Conservation (phyloP, 2,888 invertebrate genomes). For the Chrysolina americana region DNA sequence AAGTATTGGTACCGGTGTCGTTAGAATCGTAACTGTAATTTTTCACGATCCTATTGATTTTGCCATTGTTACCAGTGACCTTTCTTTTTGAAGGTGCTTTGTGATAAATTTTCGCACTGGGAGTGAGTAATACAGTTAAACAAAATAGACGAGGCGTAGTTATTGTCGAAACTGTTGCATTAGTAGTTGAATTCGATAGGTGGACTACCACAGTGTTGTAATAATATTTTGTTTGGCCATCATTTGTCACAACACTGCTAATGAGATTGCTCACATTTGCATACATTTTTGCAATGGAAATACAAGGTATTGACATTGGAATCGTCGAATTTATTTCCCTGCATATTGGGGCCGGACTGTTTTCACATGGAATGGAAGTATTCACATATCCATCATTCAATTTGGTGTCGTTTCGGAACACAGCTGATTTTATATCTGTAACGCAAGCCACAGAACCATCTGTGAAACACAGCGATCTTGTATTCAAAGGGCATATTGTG, state of each 20-base stretch:
- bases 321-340: conserved; percentile 1
- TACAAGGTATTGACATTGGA: conserved; percentile 32
- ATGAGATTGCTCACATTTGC: conserved; percentile 32
- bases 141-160: conserved; percentile 31
- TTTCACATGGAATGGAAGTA: conserved; percentile 30
- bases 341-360: conserved; percentile 29
- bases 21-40: conserved; percentile 30
- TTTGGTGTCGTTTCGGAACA: conserved; percentile 18
- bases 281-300: conserved; percentile 35
- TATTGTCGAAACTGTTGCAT: neutral
- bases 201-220: conserved; percentile 31
- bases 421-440: conserved; percentile 25
- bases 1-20: conserved; percentile 20
- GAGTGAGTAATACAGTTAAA: conserved; percentile 30
- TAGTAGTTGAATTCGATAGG: neutral
- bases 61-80: conserved; percentile 12
- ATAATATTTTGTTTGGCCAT: conserved; percentile 16
- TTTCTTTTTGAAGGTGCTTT: conserved; percentile 18
- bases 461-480: conserved; percentile 32
- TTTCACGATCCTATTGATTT: conserved; percentile 6
- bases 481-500: conserved; percentile 36
- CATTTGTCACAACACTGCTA: conserved; percentile 3
- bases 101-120: conserved; percentile 27
- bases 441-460: conserved; percentile 38
- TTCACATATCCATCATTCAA: conserved; percentile 18